These are phyloP conservation scores for Sebastes fasciatus DNA, from an alignment of 2,113 vertebrate species.

Conservation along the genomic window DNA sequence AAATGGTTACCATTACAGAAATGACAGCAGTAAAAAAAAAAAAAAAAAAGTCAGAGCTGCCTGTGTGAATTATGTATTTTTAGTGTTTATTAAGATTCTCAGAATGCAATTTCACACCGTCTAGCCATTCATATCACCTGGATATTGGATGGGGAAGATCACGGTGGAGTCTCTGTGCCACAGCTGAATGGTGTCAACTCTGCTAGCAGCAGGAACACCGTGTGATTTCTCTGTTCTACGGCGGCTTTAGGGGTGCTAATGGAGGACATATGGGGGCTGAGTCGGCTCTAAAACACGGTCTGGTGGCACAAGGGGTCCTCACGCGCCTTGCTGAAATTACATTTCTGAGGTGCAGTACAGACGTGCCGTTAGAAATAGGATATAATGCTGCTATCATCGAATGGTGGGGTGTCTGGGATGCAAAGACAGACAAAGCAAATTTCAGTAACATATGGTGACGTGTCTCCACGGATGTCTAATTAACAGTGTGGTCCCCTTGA, in stretches of 20 bases:
- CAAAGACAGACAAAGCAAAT: constrained; percentile 52
- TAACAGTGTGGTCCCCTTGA: constrained; percentile 69
- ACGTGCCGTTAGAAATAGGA: constrained; percentile 36
- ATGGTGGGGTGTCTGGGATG: constrained; percentile 27
- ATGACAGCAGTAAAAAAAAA: constrained; percentile 6
- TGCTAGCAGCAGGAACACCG: constrained; percentile 33
- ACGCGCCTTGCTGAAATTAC: constrained; percentile 56
- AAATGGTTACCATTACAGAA: constrained; percentile 15
- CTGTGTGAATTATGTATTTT: constrained; percentile 15
- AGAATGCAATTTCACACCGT: constrained; percentile 39
- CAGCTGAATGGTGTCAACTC: constrained; percentile 20
- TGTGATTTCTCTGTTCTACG: constrained; percentile 29
- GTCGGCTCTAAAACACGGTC: constrained; percentile 51
- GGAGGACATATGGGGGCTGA: constrained; percentile 49
- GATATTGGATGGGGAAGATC: constrained; percentile 20
- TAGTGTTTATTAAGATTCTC: constrained; percentile 16
- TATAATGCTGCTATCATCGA: constrained; percentile 48
- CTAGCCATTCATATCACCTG: constrained; percentile 8
- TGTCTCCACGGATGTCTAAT: constrained; percentile 65
- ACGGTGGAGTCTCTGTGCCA: background rate
- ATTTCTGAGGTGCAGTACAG: constrained; percentile 45
- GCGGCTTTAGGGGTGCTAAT: constrained; percentile 56
- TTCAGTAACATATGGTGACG: constrained; percentile 64
- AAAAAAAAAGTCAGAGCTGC: background rate
- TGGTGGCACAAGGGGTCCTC: constrained; percentile 40